Base-by-base conservation (phyloP, 2,888 invertebrate genomes). In the Dicycla oo region DNA sequence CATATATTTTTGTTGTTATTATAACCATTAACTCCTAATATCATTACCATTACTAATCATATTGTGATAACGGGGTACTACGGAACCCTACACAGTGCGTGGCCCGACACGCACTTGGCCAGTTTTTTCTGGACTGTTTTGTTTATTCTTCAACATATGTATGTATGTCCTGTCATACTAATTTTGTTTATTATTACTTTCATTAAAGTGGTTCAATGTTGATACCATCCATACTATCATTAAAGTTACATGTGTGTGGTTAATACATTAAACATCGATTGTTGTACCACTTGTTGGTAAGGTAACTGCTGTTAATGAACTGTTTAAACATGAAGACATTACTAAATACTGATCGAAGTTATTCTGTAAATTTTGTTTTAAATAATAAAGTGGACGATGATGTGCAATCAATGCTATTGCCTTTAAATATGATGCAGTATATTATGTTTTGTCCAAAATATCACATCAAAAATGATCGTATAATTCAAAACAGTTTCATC, bases 361-460 rank as follows among this genome's bases (percentile, higher is more conserved):
- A 23, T 69, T 30, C n/a, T 15, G 68, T 23, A 15, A 69, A 69
- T 67, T 51, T 67, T 20, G 30, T 69, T 51, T 70, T 57, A 20
- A 3, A 69, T 7, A 69, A 69, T 34, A 1, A 47, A 3, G 69
- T 71, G 15, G 57, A 71, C 1, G 5, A 49, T 7, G 70, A 71
- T 69, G 23, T 71, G 20, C 70, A 69, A 30, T 34, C 49, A 13
- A 43, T 71, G 30, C 57, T 71, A 1, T 38, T 57, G 47, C 70
- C 70, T 43, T 6, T 71, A 11, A 71, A 71, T 43, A 8, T 69
- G 0, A 71, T 69, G 70, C 70, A 72, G n/a, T 40, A 40, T 10
- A 18, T 65, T n/a, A 58, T 66, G 51, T 57, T 43, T 47, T 72
- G 45, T n/a, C 73, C 72, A 11, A 72, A 72, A 45, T 72, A 72